phyloP scores from a whole-genome alignment of 2,113 vertebrate genomes.

The Eudyptes chrysolophus region DNA sequence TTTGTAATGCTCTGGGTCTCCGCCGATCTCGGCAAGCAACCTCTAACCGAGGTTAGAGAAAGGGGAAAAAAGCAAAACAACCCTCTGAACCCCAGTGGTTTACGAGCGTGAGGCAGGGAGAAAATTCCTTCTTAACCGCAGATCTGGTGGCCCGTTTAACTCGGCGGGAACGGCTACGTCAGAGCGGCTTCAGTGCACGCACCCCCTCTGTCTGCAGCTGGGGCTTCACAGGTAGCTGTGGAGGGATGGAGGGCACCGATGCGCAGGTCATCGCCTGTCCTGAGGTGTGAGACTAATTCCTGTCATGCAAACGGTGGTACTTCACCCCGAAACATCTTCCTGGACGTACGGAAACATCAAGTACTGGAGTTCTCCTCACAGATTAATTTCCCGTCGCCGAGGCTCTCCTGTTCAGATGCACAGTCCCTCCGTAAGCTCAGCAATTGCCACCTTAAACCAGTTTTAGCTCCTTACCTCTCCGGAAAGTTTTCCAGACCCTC shows the following conservation, averaged over 20 bases:
- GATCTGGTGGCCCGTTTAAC: background rate
- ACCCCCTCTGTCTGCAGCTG: accelerated
- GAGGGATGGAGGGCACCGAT: accelerated
- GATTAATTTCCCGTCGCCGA: background rate
- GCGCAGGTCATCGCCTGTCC: accelerated
- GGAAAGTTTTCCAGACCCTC: accelerated
- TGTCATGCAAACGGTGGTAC: accelerated
- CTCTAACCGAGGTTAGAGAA: background rate
- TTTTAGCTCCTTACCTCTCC: background rate
- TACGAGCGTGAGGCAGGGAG: background rate
- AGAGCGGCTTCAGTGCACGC: background rate
- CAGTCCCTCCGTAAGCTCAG: background rate
- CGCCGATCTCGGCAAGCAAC: no score
- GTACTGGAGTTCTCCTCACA: accelerated
- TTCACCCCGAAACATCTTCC: background rate
- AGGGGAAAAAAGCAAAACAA: background rate
- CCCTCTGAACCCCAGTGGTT: background rate
- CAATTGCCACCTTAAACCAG: accelerated
- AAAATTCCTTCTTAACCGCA: no score
- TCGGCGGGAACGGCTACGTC: no score
- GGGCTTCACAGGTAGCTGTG: accelerated
- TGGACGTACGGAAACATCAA: accelerated
- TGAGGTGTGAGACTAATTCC: no score
- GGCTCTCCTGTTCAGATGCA: no score
- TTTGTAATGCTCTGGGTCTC: background rate